phyloP scores from a whole-genome alignment of 2,113 vertebrate genomes.

The Reinhardtius hippoglossoides region DNA sequence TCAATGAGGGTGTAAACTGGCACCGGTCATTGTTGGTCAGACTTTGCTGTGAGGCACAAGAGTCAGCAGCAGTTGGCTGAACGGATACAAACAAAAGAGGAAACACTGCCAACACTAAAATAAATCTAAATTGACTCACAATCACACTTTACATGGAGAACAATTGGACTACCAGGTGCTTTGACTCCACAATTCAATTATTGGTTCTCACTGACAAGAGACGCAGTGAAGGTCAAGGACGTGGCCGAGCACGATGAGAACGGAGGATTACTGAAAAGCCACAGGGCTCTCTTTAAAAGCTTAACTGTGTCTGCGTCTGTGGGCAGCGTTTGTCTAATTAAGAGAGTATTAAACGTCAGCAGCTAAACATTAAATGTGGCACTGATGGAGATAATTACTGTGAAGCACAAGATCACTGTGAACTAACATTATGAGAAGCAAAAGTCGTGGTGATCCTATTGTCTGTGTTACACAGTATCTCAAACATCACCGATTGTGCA shows the following conservation, averaged over 20 bases:
- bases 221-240: conserved; percentile 55
- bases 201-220: conserved; percentile 50
- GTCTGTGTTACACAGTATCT: neutral
- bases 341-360: conserved; percentile 12
- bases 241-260: conserved; percentile 12
- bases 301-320: conserved; percentile 40
- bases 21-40: neutral
- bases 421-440: conserved; percentile 5
- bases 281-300: conserved; percentile 59
- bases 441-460: neutral
- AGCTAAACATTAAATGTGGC: conserved; percentile 46
- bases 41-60: neutral
- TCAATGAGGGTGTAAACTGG: neutral
- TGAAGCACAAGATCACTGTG: neutral
- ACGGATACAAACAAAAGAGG: conserved; percentile 10
- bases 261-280: conserved; percentile 43
- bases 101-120: conserved; percentile 36
- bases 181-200: conserved; percentile 72
- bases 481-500: too few species aligned
- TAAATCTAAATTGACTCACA: conserved; percentile 67
- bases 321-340: conserved; percentile 40
- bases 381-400: conserved; percentile 46
- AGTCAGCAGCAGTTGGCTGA: conserved; percentile 3
- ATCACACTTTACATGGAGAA: conserved; percentile 68
- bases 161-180: conserved; percentile 70